Evolutionary conservation across 2,888 invertebrate species (phyloP).

Genomic region (Leucophora obtusa): DNA sequence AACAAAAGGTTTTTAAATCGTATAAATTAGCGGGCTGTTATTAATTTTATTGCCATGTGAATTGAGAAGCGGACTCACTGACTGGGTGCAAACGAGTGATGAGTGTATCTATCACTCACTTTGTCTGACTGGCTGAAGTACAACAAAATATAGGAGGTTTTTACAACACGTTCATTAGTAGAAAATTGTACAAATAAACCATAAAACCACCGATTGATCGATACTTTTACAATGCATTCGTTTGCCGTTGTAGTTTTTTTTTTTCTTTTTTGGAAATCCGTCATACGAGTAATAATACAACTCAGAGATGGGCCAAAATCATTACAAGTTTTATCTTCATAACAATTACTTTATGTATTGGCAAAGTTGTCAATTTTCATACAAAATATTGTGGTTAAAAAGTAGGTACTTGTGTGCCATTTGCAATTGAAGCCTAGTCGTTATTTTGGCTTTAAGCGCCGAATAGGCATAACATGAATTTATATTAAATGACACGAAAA

Average conservation of each 20-base stretch:
- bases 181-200: slow-evolving; percentile 65
- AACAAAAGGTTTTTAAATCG: slow-evolving; percentile 41
- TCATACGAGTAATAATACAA: neutral
- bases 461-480: too few species aligned
- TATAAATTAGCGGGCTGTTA: slow-evolving; percentile 77
- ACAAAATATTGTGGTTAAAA: too few species aligned
- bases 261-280: neutral
- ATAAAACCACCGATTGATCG: slow-evolving; percentile 64
- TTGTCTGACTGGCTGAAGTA: neutral
- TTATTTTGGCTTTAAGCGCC: too few species aligned
- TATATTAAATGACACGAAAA: too few species aligned
- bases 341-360: too few species aligned
- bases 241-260: slow-evolving; percentile 10
- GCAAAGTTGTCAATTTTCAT: too few species aligned
- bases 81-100: slow-evolving; percentile 13
- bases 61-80: too few species aligned
- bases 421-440: too few species aligned
- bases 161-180: slow-evolving; percentile 53
- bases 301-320: too few species aligned
- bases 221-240: slow-evolving; percentile 50
- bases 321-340: too few species aligned
- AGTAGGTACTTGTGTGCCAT: too few species aligned
- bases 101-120: slow-evolving; percentile 1
- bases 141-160: slow-evolving; percentile 13
- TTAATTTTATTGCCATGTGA: slow-evolving; percentile 76